Evolutionary conservation across 2,797 vertebrate species (phyloP).

Genomic region (Phataginus tricuspis): DNA sequence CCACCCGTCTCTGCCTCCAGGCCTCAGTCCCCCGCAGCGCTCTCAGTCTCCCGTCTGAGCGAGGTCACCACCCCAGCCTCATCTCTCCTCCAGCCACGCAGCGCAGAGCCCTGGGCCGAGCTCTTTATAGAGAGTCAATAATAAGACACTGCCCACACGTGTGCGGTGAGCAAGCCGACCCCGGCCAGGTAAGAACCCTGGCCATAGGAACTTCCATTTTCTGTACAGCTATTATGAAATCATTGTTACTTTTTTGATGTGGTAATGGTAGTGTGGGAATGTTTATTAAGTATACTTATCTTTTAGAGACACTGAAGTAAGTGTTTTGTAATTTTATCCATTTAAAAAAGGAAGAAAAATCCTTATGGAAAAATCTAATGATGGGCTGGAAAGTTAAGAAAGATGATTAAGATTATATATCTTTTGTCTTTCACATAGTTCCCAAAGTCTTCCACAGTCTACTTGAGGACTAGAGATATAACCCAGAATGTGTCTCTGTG

Average conservation of each 20-base stretch:
- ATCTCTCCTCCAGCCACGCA: too few relatives aligned
- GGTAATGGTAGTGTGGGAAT: not conserved
- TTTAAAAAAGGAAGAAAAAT: not conserved
- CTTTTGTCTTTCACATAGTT: not conserved
- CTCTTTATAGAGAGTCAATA: too few relatives aligned
- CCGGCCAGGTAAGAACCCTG: too few relatives aligned
- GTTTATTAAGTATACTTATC: constrained; percentile 12
- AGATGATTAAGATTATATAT: not conserved
- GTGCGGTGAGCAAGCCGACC: too few relatives aligned
- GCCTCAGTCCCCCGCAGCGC: too few relatives aligned
- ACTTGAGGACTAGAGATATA: not conserved
- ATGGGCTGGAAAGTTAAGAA: not conserved
- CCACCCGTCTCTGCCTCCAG: too few relatives aligned
- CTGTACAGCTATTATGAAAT: constrained; percentile 12
- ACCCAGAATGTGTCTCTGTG: not conserved
- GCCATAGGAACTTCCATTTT: too few relatives aligned
- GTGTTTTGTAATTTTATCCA: not conserved
- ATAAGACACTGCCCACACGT: too few relatives aligned
- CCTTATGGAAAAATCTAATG: not conserved
- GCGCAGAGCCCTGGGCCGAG: too few relatives aligned
- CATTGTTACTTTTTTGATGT: constrained; percentile 8
- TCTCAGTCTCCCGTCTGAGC: too few relatives aligned
- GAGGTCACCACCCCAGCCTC: too few relatives aligned
- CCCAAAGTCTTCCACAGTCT: not conserved
- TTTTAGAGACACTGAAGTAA: constrained; percentile 41